A percentile compares a stretch with the other conserved stretches of the same genome.
Evolutionary conservation across 1,140 invertebrate species (phyloP).

Genomic region (Monomorium pharaonis): DNA sequence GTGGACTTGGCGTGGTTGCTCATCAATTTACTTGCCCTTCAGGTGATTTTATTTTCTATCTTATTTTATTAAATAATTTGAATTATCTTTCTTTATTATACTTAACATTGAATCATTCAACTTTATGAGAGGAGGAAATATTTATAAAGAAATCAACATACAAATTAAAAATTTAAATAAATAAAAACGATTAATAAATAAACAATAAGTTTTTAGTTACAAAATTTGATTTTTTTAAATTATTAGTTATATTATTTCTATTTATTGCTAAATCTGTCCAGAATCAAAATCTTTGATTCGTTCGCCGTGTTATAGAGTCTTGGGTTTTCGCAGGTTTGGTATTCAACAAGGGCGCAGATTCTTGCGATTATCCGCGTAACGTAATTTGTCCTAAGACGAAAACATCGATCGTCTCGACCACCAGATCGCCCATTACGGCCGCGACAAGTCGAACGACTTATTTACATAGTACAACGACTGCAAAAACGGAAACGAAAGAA

Average conservation of each 20-base stretch:
- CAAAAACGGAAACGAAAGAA: constrained; percentile 82
- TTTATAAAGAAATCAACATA: neutral
- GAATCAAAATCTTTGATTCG: neutral
- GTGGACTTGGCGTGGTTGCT: constrained; percentile 94
- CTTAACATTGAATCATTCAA: neutral
- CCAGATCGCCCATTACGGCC: constrained; percentile 84
- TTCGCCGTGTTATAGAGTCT: neutral
- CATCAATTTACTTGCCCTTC: constrained; percentile 97
- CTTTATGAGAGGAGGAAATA: neutral
- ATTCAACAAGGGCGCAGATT: constrained; percentile 96
- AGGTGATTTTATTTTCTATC: constrained; percentile 83
- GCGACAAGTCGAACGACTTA: constrained; percentile 83
- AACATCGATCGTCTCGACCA: constrained; percentile 83
- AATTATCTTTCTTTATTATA: neutral
- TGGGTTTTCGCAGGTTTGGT: constrained; percentile 88
- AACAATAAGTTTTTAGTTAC: no score
- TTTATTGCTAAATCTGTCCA: neutral
- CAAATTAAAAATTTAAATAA: neutral
- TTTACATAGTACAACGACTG: constrained; percentile 84
- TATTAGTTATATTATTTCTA: neutral
- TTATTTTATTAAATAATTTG: neutral
- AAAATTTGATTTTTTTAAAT: neutral
- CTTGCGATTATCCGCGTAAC: constrained; percentile 96
- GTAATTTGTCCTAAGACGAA: constrained; percentile 89
- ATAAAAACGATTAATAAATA: neutral